Evolutionary conservation across 2,113 vertebrate genomes (phyloP).

Genomic region (Tamias sibiricus): DNA sequence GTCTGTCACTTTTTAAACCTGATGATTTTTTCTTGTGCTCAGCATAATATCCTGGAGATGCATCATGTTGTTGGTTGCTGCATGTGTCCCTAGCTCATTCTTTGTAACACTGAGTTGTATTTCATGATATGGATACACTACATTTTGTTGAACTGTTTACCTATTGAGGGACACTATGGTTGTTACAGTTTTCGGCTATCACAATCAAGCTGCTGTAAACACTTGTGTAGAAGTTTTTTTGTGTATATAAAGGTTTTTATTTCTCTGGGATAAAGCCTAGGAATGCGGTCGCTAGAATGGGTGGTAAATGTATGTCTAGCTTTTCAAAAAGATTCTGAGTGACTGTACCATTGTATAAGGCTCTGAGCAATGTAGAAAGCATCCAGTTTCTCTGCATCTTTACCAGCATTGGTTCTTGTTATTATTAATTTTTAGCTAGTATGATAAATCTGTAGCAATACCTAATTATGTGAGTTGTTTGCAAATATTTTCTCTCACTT

Average conservation of each 20-base stretch:
- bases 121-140: not conserved
- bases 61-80: not conserved
- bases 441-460: not conserved
- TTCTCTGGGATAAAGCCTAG: conserved; percentile 13
- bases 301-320: not conserved
- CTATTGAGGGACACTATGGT: not conserved
- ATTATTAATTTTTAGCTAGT: not conserved
- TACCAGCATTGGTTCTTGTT: not conserved
- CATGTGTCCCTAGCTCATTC: not conserved
- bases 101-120: not conserved
- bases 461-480: not conserved
- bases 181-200: not conserved
- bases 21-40: not conserved
- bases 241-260: not conserved
- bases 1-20: not conserved
- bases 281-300: not conserved
- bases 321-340: not conserved
- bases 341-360: not conserved
- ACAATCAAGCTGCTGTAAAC: not conserved
- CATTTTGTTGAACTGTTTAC: conserved; percentile 1
- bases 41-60: not conserved
- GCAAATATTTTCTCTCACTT: not conserved
- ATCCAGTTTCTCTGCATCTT: not conserved
- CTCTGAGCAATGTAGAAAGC: not conserved
- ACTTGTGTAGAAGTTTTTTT: not conserved